Percentiles rank a stretch among this genome's conserved stretches.
These are phyloP conservation scores for Campopleginae sp. DNA, from an alignment of 2,888 invertebrate genomes.

Conservation along the genomic window DNA sequence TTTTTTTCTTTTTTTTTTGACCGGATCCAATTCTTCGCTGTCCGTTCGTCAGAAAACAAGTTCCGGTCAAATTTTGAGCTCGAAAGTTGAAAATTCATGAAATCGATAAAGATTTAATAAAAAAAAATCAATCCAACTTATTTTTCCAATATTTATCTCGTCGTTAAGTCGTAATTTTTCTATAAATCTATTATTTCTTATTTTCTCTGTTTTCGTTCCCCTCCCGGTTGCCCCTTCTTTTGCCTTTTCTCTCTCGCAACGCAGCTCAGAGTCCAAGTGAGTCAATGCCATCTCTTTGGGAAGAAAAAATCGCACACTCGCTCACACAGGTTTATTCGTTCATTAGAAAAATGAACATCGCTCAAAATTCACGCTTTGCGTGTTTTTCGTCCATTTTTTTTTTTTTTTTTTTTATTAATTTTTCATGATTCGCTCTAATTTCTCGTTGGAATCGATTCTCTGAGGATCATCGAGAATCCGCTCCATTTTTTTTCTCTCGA, in stretches of 20 bases:
- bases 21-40: too few species aligned
- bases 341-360: background rate
- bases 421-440: background rate
- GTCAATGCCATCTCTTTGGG: slow-evolving; percentile 59
- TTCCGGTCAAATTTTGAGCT: too few species aligned
- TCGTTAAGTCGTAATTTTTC: background rate
- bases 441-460: background rate
- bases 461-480: background rate
- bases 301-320: background rate
- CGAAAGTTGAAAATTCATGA: too few species aligned
- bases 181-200: slow-evolving; percentile 24
- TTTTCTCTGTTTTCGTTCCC: slow-evolving; percentile 34
- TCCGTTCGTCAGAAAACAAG: background rate
- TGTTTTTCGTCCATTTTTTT: background rate
- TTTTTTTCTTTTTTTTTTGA: too few species aligned
- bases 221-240: background rate
- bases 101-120: too few species aligned
- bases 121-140: too few species aligned
- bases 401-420: background rate
- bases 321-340: slow-evolving; percentile 3
- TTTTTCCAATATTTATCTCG: background rate
- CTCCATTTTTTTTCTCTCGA: background rate
- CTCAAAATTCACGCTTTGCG: slow-evolving; percentile 17
- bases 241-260: slow-evolving; percentile 65
- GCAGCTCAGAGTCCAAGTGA: slow-evolving; percentile 75